phyloP scores from a whole-genome alignment of 2,113 vertebrate species.

The Theropithecus gelada region DNA sequence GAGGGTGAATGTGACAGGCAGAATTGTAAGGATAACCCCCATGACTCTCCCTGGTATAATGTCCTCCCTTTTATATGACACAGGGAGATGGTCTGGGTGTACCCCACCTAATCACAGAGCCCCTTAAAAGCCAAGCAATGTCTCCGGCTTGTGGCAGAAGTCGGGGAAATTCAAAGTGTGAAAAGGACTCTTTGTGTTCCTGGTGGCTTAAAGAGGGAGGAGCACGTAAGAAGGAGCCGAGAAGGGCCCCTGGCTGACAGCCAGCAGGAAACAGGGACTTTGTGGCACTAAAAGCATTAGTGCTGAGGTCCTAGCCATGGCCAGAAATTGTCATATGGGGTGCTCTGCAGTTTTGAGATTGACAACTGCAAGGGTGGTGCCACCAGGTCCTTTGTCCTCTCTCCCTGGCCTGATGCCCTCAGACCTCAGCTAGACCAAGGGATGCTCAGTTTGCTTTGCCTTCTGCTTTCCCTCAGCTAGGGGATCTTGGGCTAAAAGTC shows the following conservation, averaged over 20 bases:
- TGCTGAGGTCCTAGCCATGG: neutral
- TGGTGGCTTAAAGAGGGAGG: neutral
- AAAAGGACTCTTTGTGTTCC: neutral
- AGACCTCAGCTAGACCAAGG: neutral
- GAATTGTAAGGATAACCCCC: neutral
- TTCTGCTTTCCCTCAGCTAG: neutral
- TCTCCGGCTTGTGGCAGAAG: neutral
- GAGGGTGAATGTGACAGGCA: neutral
- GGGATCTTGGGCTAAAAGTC: too few species aligned
- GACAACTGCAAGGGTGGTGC: too few species aligned
- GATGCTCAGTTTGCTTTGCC: too few species aligned
- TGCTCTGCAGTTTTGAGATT: neutral
- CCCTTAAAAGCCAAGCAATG: neutral
- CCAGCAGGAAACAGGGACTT: neutral
- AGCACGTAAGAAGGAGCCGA: neutral
- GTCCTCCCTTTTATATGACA: neutral
- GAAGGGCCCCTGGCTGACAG: neutral
- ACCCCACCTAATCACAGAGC: neutral
- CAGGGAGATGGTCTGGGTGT: neutral
- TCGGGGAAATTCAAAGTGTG: neutral
- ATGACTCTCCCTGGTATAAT: neutral
- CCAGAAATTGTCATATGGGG: too few species aligned
- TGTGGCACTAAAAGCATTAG: neutral
- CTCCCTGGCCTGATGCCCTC: neutral
- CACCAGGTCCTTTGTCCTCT: neutral